Evolutionary conservation across 2,888 invertebrate genomes (phyloP).

Genomic region (Colostygia pectinataria): DNA sequence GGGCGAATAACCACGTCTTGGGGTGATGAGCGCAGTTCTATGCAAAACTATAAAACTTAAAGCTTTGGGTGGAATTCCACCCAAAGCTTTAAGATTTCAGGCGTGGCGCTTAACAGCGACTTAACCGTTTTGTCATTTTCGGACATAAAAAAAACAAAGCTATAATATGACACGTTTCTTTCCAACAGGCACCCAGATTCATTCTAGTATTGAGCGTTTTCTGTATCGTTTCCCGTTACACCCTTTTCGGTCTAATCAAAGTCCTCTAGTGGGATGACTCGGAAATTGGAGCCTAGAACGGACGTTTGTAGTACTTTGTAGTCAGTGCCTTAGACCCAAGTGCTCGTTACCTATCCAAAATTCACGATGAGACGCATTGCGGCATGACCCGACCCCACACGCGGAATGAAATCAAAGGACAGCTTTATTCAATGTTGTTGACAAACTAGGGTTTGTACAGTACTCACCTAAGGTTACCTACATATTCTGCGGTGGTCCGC

Average conservation of each 20-base stretch:
- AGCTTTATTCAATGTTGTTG: slow-evolving; percentile 6
- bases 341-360: slow-evolving; percentile 22
- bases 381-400: slow-evolving; percentile 2
- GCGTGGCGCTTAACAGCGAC: too few relatives aligned
- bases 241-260: slow-evolving; percentile 14
- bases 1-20: too few relatives aligned
- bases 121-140: too few relatives aligned
- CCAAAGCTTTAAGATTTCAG: too few relatives aligned
- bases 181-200: too few relatives aligned
- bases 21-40: too few relatives aligned
- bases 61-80: too few relatives aligned
- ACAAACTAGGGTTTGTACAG: not conserved
- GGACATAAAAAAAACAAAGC: too few relatives aligned
- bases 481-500: too few relatives aligned
- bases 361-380: slow-evolving; percentile 21
- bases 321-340: slow-evolving; percentile 11
- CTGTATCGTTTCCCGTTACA: slow-evolving; percentile 3
- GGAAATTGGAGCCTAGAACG: slow-evolving; percentile 23
- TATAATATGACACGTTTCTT: too few relatives aligned
- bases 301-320: slow-evolving; percentile 14
- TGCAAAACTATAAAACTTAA: too few relatives aligned
- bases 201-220: not conserved
- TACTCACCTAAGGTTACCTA: too few relatives aligned
- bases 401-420: slow-evolving; percentile 5
- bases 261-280: slow-evolving; percentile 11